These are phyloP conservation scores for Drosophila jambulina DNA, from an alignment of 1,140 invertebrate species.

Conservation along the genomic window DNA sequence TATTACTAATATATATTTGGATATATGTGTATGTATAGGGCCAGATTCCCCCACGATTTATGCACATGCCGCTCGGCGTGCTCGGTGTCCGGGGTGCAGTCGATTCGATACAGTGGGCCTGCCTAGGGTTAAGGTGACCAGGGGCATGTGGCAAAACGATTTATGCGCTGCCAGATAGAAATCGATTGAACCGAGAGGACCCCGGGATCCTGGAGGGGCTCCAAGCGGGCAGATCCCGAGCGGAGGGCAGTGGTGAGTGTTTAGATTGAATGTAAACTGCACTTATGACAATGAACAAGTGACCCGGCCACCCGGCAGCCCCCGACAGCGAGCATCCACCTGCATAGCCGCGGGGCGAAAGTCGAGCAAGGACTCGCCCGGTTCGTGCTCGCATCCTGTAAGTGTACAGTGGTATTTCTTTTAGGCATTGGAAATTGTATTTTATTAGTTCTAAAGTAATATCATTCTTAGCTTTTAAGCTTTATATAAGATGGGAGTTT, in stretches of 20 bases:
- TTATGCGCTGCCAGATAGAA: constrained; percentile 80
- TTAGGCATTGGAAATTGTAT: background rate
- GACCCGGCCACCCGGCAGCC: constrained; percentile 19
- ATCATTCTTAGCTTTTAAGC: background rate
- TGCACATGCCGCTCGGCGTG: constrained; percentile 21
- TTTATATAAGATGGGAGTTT: background rate
- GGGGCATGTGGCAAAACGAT: constrained; percentile 77
- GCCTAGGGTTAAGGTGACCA: constrained; percentile 37
- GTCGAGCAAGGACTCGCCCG: constrained; percentile 25
- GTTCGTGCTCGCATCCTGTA: constrained; percentile 14
- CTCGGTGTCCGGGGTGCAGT: background rate
- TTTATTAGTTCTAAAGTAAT: background rate
- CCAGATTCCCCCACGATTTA: constrained; percentile 36
- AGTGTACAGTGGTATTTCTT: background rate
- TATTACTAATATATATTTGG: background rate
- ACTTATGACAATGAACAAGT: constrained; percentile 81
- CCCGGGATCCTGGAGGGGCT: background rate
- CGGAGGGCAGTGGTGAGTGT: constrained; percentile 53
- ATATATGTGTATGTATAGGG: constrained; percentile 7
- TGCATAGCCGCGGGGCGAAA: constrained; percentile 30
- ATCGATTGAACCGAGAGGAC: constrained; percentile 68
- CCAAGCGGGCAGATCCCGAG: background rate
- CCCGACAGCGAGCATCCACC: background rate
- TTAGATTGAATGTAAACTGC: constrained; percentile 81
- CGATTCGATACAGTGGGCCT: constrained; percentile 19